Percentiles rank a stretch among this genome's conserved stretches.
Evolutionary conservation across 2,113 vertebrate genomes (phyloP).

Genomic region (Prunella himalayana): DNA sequence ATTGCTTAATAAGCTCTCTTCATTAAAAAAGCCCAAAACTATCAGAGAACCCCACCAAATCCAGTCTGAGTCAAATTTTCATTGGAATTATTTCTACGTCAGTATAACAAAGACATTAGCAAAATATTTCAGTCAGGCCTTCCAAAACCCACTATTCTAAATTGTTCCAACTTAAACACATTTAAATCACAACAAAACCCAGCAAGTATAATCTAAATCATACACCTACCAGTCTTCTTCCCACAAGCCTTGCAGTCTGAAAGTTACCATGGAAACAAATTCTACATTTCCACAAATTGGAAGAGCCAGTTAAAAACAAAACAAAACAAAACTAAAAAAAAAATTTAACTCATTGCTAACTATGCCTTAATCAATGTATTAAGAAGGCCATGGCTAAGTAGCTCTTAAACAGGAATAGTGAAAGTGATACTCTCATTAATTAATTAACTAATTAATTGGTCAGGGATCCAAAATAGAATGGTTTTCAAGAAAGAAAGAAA

Average conservation of each 20-base stretch:
- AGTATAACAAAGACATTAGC: neutral
- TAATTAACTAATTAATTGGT: neutral
- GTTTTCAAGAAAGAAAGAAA: neutral
- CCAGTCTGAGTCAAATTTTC: neutral
- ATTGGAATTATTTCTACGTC: neutral
- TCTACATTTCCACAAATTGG: slow-evolving; percentile 14
- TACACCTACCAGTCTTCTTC: neutral
- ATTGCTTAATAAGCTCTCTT: neutral
- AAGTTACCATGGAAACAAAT: slow-evolving; percentile 67
- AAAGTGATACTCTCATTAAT: neutral
- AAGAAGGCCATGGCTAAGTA: neutral
- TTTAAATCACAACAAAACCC: slow-evolving; percentile 32
- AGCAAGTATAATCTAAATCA: slow-evolving; percentile 14
- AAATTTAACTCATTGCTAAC: slow-evolving; percentile 23
- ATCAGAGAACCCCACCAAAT: neutral
- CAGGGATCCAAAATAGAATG: neutral
- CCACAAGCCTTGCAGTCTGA: neutral
- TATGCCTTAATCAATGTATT: neutral
- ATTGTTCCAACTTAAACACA: neutral
- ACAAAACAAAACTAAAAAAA: neutral
- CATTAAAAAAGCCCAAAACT: neutral
- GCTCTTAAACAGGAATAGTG: neutral
- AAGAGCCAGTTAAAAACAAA: slow-evolving; percentile 21
- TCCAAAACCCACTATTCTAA: neutral
- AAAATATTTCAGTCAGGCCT: neutral